Evolutionary conservation across 2,888 invertebrate species (phyloP).

Genomic region (Tiliacea citrago): DNA sequence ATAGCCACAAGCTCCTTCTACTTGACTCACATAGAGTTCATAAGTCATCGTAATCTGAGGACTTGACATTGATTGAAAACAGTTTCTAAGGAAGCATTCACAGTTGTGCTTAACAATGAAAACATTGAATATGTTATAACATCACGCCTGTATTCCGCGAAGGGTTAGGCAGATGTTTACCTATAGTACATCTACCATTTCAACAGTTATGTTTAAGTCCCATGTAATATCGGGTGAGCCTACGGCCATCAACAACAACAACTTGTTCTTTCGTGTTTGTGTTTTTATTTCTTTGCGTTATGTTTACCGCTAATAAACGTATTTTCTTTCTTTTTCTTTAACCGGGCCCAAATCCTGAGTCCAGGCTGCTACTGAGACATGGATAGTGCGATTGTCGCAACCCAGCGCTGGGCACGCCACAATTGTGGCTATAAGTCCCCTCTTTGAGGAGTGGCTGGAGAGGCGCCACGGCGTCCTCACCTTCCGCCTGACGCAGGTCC

Average conservation of each 20-base stretch:
- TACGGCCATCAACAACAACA: background rate
- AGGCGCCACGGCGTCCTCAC: too few relatives aligned
- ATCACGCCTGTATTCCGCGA: background rate
- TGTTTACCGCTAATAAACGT: too few relatives aligned
- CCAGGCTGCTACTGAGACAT: too few relatives aligned
- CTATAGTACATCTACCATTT: background rate
- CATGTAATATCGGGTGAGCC: background rate
- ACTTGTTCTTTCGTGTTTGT: too few relatives aligned
- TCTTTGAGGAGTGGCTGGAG: too few relatives aligned
- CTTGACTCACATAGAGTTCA: constrained; percentile 60
- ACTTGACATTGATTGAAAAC: constrained; percentile 68
- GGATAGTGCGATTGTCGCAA: too few relatives aligned
- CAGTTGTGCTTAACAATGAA: background rate
- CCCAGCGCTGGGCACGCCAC: too few relatives aligned
- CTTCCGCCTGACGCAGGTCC: too few relatives aligned
- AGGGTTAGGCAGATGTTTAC: background rate
- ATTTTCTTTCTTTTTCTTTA: too few relatives aligned
- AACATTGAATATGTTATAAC: background rate
- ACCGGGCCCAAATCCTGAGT: too few relatives aligned
- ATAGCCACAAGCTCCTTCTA: background rate
- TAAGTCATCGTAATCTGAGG: constrained; percentile 64
- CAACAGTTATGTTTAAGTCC: background rate
- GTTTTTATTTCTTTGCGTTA: too few relatives aligned
- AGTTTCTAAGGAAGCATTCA: constrained; percentile 46
- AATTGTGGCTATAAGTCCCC: too few relatives aligned